A percentile compares a stretch with the other conserved stretches of the same genome.
phyloP scores from a whole-genome alignment of 1,140 invertebrate species.

The Drosophila lacteicornis region DNA sequence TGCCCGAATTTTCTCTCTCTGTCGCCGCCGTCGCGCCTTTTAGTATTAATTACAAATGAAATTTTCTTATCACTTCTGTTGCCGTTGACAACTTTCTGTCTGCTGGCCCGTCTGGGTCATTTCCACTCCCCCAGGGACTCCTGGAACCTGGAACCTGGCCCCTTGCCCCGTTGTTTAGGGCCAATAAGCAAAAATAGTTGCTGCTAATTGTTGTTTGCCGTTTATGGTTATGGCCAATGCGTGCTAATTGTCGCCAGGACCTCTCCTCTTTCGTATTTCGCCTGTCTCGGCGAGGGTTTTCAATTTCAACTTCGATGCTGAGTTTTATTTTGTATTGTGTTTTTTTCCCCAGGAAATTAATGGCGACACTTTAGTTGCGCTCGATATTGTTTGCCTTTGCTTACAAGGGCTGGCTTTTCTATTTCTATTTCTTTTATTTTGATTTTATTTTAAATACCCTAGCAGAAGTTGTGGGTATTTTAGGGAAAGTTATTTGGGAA shows the following conservation, averaged over 20 bases:
- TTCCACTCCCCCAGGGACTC: background rate
- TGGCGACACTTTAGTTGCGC: conserved; percentile 58
- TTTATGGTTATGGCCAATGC: conserved; percentile 61
- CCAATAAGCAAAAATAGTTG: conserved; percentile 65
- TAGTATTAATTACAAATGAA: conserved; percentile 66
- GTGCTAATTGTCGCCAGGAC: conserved; percentile 49
- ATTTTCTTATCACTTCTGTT: conserved; percentile 64
- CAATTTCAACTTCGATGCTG: conserved; percentile 43
- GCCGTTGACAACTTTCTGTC: conserved; percentile 61
- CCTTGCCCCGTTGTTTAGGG: conserved; percentile 35
- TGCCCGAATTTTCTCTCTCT: conserved; percentile 19
- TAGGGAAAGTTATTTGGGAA: background rate
- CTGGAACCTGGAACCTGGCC: background rate
- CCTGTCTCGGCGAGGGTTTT: conserved; percentile 11
- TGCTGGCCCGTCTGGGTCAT: conserved; percentile 43
- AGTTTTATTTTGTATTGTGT: conserved; percentile 20
- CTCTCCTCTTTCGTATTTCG: background rate
- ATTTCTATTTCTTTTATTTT: too few species aligned
- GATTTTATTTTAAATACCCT: conserved; percentile 2
- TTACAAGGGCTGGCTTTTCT: background rate
- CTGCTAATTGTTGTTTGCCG: conserved; percentile 60
- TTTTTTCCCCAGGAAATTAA: conserved; percentile 40
- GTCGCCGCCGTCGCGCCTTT: conserved; percentile 41
- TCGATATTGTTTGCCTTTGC: conserved; percentile 31
- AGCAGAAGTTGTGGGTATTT: background rate